Conservation (phyloP, 2,113 vertebrate species). For the Tragelaphus strepsiceros region DNA sequence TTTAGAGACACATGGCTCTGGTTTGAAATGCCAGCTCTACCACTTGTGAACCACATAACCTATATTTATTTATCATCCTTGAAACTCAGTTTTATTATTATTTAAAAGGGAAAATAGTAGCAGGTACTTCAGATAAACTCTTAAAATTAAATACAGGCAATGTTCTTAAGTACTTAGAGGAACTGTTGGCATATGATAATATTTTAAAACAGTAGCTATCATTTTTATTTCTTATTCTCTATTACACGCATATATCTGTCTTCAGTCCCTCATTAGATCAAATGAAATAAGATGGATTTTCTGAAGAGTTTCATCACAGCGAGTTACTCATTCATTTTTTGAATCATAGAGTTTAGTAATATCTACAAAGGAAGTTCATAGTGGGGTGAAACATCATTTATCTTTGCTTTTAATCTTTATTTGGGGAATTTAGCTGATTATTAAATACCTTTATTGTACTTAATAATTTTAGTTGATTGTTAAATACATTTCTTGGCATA, state of each 20-base stretch:
- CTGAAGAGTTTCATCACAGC: background rate
- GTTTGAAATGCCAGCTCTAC: background rate
- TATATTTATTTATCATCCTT: background rate
- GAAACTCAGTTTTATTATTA: background rate
- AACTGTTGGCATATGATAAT: background rate
- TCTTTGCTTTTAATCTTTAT: background rate
- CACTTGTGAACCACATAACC: background rate
- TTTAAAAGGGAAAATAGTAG: background rate
- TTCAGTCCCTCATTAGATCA: background rate
- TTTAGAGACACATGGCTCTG: background rate
- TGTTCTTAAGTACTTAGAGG: background rate
- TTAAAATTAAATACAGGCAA: background rate
- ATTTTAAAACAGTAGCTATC: background rate
- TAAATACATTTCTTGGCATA: background rate
- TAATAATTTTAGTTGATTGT: background rate
- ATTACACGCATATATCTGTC: background rate
- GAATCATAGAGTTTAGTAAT: background rate
- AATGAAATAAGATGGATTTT: background rate
- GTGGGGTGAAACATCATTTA: background rate
- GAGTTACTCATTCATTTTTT: background rate
- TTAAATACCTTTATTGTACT: background rate
- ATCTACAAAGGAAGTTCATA: background rate
- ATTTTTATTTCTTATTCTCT: background rate
- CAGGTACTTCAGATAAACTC: background rate
- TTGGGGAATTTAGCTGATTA: background rate